Evolutionary conservation across 2,113 vertebrate genomes (phyloP), one percentile per base, ranked within the genome.

Genomic region (Sterrhoptilus dennistouni): DNA sequence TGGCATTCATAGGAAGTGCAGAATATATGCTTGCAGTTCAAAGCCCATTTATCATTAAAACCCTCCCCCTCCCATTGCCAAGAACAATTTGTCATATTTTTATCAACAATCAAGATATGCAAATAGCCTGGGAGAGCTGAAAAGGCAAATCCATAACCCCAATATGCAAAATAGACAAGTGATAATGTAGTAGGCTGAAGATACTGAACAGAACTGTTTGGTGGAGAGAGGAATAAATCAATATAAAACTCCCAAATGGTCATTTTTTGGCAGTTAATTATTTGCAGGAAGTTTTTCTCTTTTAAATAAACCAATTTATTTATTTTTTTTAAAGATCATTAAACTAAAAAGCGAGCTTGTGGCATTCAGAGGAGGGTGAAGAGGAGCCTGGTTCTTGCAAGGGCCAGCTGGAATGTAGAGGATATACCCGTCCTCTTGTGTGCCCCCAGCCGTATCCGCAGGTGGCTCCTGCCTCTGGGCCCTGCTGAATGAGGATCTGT

Each of bases 41-140:
- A 88, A 96, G 80, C 72, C 72, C 93, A 92, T 96, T 94, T 95
- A 96, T 96, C 92, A 96, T 95, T 83, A 93, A 89, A 96, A 77
- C 60, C 56, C 76, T 92, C 88, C 52, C 80, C 90, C 65, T 95
- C 61, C 69, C 64, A 84, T 93, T 97, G 86, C 96, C 93, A 96
- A 94, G 93, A 96, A 96, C 85, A 96, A 96, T 96, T 96, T 93
- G 90, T 97, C 96, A 92, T 96, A 92, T 96, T 96, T 97, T 96
- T 96, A 96, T 93, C 95, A 94, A 95, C 95, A 95, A 97, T 95
- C 88, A 47, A 93, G 92, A 94, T 95, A 93, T 74, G 15, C 79
- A 97, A 97, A 96, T 92, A 94, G 88, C 57, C 60, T 69, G 61
- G 78, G 88, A 83, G 83, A 96, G 90, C 83, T 96, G 88, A 96